Conservation (phyloP, 2,888 invertebrate species). For the Tiphia femorata region DNA sequence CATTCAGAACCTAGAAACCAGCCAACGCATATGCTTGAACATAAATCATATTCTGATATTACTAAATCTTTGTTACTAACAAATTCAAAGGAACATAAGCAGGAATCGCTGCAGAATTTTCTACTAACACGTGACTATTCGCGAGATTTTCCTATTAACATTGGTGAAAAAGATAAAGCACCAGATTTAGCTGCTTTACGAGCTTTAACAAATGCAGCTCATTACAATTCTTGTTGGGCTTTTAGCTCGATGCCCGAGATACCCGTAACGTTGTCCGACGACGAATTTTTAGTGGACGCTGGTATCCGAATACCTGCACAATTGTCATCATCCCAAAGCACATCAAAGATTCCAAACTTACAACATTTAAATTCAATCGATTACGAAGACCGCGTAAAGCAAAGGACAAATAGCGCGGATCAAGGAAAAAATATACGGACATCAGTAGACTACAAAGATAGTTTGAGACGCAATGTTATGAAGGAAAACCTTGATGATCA, state of each 20-base stretch:
- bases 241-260: constrained; percentile 66
- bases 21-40: constrained; percentile 15
- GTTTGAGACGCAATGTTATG: constrained; percentile 30
- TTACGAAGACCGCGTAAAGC: constrained; percentile 56
- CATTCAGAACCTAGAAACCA: constrained; percentile 18
- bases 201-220: constrained; percentile 49
- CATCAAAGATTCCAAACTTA: constrained; percentile 61
- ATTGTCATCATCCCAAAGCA: constrained; percentile 55
- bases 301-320: constrained; percentile 64
- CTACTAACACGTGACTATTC: constrained; percentile 47
- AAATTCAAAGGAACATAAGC: constrained; percentile 49
- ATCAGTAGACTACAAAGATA: constrained; percentile 57
- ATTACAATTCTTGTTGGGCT: constrained; percentile 65
- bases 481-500: constrained; percentile 43
- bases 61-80: constrained; percentile 50
- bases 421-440: constrained; percentile 37
- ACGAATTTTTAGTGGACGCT: constrained; percentile 66
- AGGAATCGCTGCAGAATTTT: constrained; percentile 49
- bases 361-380: constrained; percentile 54
- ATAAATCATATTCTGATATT: constrained; percentile 42
- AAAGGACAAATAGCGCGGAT: constrained; percentile 40
- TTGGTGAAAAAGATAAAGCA: constrained; percentile 35
- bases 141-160: constrained; percentile 44
- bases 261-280: constrained; percentile 61
- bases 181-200: constrained; percentile 47